Evolutionary conservation across 2,113 vertebrate genomes (phyloP).

Genomic region (Bufo bufo): DNA sequence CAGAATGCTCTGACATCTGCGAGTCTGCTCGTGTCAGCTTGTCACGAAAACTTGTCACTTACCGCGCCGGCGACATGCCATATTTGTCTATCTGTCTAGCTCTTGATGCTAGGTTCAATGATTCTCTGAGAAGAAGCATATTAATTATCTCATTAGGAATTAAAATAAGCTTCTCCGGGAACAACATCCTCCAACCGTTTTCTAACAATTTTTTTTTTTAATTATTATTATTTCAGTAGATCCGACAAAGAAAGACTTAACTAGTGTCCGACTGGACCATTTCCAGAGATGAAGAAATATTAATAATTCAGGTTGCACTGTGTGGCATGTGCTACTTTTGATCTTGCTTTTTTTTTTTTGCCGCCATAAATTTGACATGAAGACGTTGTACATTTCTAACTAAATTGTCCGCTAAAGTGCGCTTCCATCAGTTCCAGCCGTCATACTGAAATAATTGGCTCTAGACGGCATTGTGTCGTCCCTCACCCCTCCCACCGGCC

Average conservation of each 20-base stretch:
- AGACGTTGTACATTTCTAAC: not conserved
- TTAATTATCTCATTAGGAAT: constrained; percentile 57
- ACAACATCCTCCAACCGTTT: not conserved
- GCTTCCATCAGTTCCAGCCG: not conserved
- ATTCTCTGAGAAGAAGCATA: constrained; percentile 54
- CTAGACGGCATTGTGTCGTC: not conserved
- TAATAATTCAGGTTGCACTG: constrained; percentile 1
- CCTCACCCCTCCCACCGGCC: no score
- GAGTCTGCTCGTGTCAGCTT: constrained; percentile 56
- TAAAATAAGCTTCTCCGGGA: constrained; percentile 28
- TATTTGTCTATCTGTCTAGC: constrained; percentile 62
- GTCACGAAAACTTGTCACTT: constrained; percentile 61
- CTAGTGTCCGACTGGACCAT: not conserved
- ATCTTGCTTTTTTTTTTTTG: constrained; percentile 6
- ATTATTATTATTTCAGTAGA: not conserved
- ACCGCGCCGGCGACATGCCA: constrained; percentile 59
- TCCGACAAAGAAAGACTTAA: not conserved
- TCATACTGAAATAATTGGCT: not conserved
- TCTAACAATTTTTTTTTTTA: not conserved
- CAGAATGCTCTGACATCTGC: constrained; percentile 40
- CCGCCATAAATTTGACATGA: not conserved
- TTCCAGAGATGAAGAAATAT: not conserved
- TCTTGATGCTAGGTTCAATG: constrained; percentile 55
- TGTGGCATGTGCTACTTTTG: not conserved
- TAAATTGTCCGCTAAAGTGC: not conserved